Base-by-base conservation (phyloP, 2,797 vertebrate species). In the Alca torda region DNA sequence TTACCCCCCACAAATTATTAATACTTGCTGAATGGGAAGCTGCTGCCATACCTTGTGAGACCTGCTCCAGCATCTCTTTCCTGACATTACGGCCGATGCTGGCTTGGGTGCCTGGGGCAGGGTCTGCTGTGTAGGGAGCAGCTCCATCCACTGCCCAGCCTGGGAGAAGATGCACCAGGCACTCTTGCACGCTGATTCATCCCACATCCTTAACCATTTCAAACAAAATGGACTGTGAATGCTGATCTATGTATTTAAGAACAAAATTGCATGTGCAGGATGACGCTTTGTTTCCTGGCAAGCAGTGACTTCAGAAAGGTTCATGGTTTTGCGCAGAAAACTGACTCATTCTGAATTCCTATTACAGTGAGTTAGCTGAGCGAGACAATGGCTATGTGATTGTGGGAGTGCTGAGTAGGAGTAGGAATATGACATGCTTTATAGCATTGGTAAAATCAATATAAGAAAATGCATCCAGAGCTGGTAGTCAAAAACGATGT, bases 101-200 rank as follows among this genome's bases (percentile, higher is more conserved):
- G 46, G 21, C 19, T 79, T 69, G 72, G 35, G 51, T 3, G 1
- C 6, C n/a, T 57, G 21, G 17, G 31, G 14, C 7, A 84, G 11
- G 24, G 8, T 41, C 23, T 53, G 19, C 33, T 43, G 16, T 2
- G 9, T 16, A 35, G 16, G n/a, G 16, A 63, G 5, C 0, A 1
- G 48, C 33, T 69, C 30, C 0, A 3, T 77, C 26, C 16, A 11
- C 30, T 75, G 48, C 19, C 23, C n/a, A 64, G 23, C 28, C 70
- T n/a, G 13, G 10, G 50, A 12, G 7, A 67, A 21, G 31, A 39
- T 31, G 45, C 6, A 2, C 13, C 33, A 51, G 28, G 30, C n/a
- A 11, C 16, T 9, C 3, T 46, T 19, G 8, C 28, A n/a, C 0
- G 0, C 3, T 21, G 23, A 13, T 33, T 86, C 43, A 39, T 61